These are phyloP conservation scores for Cyclina sinensis DNA, from an alignment of 1,140 invertebrate species.

Conservation along the genomic window DNA sequence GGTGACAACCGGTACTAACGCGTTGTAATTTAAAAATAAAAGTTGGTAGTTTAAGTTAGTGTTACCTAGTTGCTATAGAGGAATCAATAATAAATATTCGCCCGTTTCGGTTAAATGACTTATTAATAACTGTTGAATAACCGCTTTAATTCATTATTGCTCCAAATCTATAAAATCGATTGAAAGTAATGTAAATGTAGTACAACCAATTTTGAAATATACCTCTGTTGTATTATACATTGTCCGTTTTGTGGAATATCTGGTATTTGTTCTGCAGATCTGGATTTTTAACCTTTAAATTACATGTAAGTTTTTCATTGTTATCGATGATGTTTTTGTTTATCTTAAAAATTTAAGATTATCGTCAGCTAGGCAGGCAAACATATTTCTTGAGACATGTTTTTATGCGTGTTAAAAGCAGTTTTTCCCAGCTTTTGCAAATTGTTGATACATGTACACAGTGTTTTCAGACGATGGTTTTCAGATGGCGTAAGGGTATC, in stretches of 20 bases:
- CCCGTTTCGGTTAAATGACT: not conserved
- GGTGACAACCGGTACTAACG: no score
- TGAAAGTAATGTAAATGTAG: slow-evolving; percentile 7
- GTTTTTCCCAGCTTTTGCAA: no score
- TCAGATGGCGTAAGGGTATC: no score
- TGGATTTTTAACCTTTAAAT: not conserved
- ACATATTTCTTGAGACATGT: no score
- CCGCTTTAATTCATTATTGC: not conserved
- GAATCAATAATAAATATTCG: slow-evolving; percentile 23
- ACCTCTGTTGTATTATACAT: not conserved
- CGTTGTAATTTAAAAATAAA: not conserved
- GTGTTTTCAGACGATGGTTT: no score
- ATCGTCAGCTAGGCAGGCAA: no score
- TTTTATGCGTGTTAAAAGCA: no score
- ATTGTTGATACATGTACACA: no score
- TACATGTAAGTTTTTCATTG: not conserved
- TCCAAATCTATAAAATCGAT: not conserved
- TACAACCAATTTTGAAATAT: slow-evolving; percentile 1
- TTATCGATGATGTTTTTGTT: not conserved
- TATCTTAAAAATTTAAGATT: not conserved
- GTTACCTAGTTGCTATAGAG: slow-evolving; percentile 23
- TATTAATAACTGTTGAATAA: not conserved
- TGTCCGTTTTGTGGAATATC: not conserved
- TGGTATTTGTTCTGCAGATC: not conserved
- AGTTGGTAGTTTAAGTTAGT: not conserved